Evolutionary conservation across 2,113 vertebrate genomes (phyloP), one percentile per base, ranked within the genome.

Genomic region (Casuarius casuarius): DNA sequence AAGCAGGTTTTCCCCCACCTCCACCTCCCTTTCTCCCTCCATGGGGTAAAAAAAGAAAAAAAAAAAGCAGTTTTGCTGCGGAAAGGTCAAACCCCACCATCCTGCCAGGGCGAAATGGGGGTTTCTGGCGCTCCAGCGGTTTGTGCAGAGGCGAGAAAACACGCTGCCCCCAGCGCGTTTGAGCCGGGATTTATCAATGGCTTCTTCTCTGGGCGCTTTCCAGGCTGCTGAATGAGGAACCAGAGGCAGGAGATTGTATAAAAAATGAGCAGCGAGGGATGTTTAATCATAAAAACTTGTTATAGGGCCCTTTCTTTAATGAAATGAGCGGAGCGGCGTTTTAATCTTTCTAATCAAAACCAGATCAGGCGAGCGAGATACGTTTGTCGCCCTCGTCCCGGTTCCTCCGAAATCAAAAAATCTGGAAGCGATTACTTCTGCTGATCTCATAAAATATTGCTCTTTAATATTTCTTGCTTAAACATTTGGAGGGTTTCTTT

Each of bases 391-490:
- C 89, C 92, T 85, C n/a, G 42, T 95, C 80, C 75, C 97, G 61
- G 92, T 95, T 91, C 97, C 95, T 95, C 95, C 62, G 82, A 96
- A 98, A 97, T 96, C 79, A 96, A 96, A 96, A 92, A 97, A 97
- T 96, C 97, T 98, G 97, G 97, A 98, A 98, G 93, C 87, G 92
- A 97, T 98, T 98, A 98, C 86, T 96, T 96, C 95, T 93, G 97
- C 90, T 92, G 95, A 93, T 84, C 88, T 42, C 88, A 84, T 97
- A 95, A 97, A 97, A 98, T 95, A 97, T 97, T 49, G 94, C 61
- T 83, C 89, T 96, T 97, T 97, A 97, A 97, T 98, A 97, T 97
- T 97, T 97, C 67, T 93, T 65, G 54, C 73, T 62, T 84, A 65
- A 65, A 76, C 29, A 10, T 92, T 75, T 22, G 67, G 89, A 70